Percentiles rank a stretch among this genome's conserved stretches.
Conservation (phyloP, 2,888 invertebrate genomes). For the Torymus aiolomorphi region DNA sequence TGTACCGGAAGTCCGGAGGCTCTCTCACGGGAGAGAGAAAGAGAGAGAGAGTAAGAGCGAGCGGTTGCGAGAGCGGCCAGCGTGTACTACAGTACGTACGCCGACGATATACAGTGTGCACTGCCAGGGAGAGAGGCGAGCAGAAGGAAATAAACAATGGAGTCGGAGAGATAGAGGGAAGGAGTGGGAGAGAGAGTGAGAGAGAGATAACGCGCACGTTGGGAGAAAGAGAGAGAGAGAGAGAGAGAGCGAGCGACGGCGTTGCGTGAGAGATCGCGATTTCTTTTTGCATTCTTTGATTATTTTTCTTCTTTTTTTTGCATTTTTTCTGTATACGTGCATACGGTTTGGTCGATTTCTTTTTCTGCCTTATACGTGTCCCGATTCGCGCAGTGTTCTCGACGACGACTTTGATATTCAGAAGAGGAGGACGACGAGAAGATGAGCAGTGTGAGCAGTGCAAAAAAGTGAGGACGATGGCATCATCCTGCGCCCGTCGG, state of each 20-base stretch:
- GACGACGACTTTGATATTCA: neutral
- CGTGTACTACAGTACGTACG: neutral
- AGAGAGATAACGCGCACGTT: neutral
- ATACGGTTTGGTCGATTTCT: too few relatives aligned
- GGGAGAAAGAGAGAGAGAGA: conserved; percentile 16
- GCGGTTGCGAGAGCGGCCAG: neutral
- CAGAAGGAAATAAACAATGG: conserved; percentile 20
- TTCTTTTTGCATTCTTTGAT: too few relatives aligned
- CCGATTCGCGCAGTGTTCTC: too few relatives aligned
- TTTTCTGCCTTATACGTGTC: too few relatives aligned
- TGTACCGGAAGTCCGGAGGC: too few relatives aligned
- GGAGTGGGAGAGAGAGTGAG: conserved; percentile 8
- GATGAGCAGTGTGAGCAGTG: conserved; percentile 45
- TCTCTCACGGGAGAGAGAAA: too few relatives aligned
- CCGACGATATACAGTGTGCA: too few relatives aligned
- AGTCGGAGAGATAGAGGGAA: neutral
- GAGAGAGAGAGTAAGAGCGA: neutral
- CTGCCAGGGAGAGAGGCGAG: neutral
- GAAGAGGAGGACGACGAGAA: conserved; percentile 1
- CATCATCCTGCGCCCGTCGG: conserved; percentile 52
- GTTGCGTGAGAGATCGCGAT: too few relatives aligned
- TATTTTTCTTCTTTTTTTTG: too few relatives aligned
- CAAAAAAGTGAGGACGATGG: conserved; percentile 3
- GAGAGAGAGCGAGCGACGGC: conserved; percentile 15
- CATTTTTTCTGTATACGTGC: too few relatives aligned